Conservation (phyloP, 2,113 vertebrate genomes). For the Anseranas semipalmata region DNA sequence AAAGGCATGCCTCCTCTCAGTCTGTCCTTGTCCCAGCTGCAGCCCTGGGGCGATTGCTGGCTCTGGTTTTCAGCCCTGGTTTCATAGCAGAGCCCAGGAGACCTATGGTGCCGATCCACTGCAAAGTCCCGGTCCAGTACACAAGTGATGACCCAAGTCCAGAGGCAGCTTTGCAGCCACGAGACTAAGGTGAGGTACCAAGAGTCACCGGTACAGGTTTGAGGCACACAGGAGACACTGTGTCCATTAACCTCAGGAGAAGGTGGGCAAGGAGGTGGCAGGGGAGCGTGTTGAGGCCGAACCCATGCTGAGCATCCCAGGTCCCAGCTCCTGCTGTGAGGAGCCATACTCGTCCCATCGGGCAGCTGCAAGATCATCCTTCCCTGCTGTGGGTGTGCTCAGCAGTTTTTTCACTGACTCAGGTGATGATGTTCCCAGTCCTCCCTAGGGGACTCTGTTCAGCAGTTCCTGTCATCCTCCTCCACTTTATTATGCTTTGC, state of each 20-base stretch:
- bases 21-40: neutral
- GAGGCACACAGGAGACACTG: neutral
- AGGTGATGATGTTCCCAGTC: neutral
- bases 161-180: neutral
- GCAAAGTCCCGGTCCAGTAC: neutral
- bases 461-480: slow-evolving; percentile 30
- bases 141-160: neutral
- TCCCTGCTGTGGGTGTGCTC: neutral
- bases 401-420: slow-evolving; percentile 13
- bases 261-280: rapidly evolving
- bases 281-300: rapidly evolving
- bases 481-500: slow-evolving; percentile 35
- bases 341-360: neutral
- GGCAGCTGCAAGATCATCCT: neutral
- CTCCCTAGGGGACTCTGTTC: neutral
- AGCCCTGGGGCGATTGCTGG: neutral
- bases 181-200: rapidly evolving
- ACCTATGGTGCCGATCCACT: neutral
- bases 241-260: neutral
- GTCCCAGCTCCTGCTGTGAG: neutral
- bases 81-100: neutral
- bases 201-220: rapidly evolving
- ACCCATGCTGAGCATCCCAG: neutral
- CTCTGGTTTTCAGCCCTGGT: neutral
- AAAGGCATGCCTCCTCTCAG: neutral